Evolutionary conservation across 2,888 invertebrate genomes (phyloP).

Genomic region (Tetranychus piercei): DNA sequence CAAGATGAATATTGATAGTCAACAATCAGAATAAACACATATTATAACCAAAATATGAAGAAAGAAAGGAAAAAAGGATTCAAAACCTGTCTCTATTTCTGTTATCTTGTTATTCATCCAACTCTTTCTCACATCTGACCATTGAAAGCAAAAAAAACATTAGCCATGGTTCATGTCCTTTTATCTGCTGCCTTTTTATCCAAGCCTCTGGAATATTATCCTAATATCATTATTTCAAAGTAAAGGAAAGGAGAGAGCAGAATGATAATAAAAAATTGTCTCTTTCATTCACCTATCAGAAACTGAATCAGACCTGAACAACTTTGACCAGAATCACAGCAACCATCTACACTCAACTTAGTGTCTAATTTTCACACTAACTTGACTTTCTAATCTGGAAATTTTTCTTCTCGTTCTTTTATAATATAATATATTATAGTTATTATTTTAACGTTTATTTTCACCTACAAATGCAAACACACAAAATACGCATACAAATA

Average conservation of each 20-base stretch:
- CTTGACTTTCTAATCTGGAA: neutral
- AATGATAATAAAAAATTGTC: neutral
- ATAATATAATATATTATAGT: neutral
- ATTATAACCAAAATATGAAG: neutral
- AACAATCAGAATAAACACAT: neutral
- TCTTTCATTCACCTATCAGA: neutral
- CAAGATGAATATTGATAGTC: neutral
- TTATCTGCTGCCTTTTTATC: neutral
- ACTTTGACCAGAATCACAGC: neutral
- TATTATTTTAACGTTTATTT: neutral
- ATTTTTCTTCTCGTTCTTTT: neutral
- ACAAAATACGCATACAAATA: too few relatives aligned
- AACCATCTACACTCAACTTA: neutral
- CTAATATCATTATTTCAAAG: neutral
- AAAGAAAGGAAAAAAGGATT: neutral
- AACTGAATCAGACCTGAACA: neutral
- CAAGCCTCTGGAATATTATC: neutral
- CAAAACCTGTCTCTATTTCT: neutral
- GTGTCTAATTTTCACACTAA: neutral
- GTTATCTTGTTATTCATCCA: neutral
- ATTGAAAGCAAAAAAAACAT: neutral
- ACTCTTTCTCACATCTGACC: neutral
- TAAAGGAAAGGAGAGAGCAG: neutral
- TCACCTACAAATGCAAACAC: too few relatives aligned
- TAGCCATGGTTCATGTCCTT: neutral